Evolutionary conservation across 30 jellyfish, hydroid and myxozoan genomes (phyloP).

Genomic region (Aurelia coerulea): DNA sequence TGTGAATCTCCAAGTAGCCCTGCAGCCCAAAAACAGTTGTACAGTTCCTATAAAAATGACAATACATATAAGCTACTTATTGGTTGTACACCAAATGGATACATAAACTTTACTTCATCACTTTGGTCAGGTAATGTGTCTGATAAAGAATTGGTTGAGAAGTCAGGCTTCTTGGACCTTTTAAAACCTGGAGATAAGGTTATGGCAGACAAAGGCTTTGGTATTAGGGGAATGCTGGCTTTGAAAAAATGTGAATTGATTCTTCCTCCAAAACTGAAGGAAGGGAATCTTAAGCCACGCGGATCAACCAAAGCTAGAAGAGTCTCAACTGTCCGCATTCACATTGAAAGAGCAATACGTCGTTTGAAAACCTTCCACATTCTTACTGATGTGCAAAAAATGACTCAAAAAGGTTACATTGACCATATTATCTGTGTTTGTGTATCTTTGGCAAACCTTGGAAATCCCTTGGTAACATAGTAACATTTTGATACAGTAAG

Average conservation of each 20-base stretch:
- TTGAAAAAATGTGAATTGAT: slow-evolving; percentile 10
- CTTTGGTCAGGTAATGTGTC: slow-evolving; percentile 49
- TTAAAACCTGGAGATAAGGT: too few species aligned
- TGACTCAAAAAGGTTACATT: slow-evolving; percentile 29
- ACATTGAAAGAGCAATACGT: slow-evolving; percentile 67
- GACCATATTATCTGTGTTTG: slow-evolving; percentile 29
- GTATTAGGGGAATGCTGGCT: slow-evolving; percentile 17
- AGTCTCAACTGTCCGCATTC: slow-evolving; percentile 47
- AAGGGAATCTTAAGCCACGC: slow-evolving; percentile 19
- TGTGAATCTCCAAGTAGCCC: slow-evolving; percentile 40
- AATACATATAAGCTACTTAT: slow-evolving; percentile 26
- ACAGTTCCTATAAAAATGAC: slow-evolving; percentile 25
- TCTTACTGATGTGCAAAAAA: slow-evolving; percentile 12
- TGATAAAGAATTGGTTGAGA: slow-evolving; percentile 34
- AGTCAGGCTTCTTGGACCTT: slow-evolving; percentile 41
- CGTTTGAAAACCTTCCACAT: slow-evolving; percentile 57
- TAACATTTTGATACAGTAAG: too few species aligned
- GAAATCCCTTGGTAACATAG: slow-evolving; percentile 12
- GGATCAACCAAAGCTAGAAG: slow-evolving; percentile 38
- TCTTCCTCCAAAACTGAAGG: slow-evolving; percentile 23
- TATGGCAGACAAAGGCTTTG: too few species aligned
- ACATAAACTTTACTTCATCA: slow-evolving; percentile 11
- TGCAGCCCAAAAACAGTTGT: slow-evolving; percentile 30
- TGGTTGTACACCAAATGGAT: slow-evolving; percentile 53
- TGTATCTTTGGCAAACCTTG: slow-evolving; percentile 29